These are phyloP conservation scores for Macropis europaea DNA, from an alignment of 2,888 invertebrate species.

Conservation along the genomic window DNA sequence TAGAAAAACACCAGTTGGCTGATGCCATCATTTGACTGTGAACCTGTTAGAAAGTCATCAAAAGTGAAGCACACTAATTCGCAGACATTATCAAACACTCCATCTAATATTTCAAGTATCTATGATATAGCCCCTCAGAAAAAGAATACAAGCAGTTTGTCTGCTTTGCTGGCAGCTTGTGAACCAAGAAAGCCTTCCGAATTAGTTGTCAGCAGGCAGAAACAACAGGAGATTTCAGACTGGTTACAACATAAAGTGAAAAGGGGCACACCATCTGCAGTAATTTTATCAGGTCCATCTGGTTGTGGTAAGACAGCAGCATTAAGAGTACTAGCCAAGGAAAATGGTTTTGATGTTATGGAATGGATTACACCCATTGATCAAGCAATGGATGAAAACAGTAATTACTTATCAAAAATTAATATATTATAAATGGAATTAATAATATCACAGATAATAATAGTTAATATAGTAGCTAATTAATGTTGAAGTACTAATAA, in stretches of 20 bases:
- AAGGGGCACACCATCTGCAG: slow-evolving; percentile 66
- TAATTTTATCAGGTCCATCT: slow-evolving; percentile 90
- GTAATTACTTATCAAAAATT: slow-evolving; percentile 52
- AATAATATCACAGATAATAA: background rate
- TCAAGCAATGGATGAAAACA: slow-evolving; percentile 82
- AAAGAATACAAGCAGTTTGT: slow-evolving; percentile 59
- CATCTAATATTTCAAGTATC: background rate
- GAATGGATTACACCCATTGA: slow-evolving; percentile 94
- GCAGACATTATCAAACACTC: background rate
- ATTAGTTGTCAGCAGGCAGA: slow-evolving; percentile 73
- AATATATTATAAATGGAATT: background rate
- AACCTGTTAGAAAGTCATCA: slow-evolving; percentile 20
- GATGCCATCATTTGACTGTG: slow-evolving; percentile 59
- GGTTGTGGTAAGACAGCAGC: slow-evolving; percentile 92
- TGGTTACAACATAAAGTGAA: slow-evolving; percentile 68
- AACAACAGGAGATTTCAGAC: slow-evolving; percentile 72
- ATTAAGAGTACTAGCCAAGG: slow-evolving; percentile 84
- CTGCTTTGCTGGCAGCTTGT: slow-evolving; percentile 67
- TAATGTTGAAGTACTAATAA: no score
- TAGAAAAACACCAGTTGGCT: slow-evolving; percentile 58
- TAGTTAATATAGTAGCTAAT: no score
- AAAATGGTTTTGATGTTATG: slow-evolving; percentile 83
- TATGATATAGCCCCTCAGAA: slow-evolving; percentile 31
- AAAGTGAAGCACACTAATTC: slow-evolving; percentile 21
- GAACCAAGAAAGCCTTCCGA: slow-evolving; percentile 69